A percentile compares a stretch with the other conserved stretches of the same genome.
These are phyloP conservation scores for Amphilophus citrinellus DNA, from an alignment of 2,113 vertebrate genomes.

Conservation along the genomic window DNA sequence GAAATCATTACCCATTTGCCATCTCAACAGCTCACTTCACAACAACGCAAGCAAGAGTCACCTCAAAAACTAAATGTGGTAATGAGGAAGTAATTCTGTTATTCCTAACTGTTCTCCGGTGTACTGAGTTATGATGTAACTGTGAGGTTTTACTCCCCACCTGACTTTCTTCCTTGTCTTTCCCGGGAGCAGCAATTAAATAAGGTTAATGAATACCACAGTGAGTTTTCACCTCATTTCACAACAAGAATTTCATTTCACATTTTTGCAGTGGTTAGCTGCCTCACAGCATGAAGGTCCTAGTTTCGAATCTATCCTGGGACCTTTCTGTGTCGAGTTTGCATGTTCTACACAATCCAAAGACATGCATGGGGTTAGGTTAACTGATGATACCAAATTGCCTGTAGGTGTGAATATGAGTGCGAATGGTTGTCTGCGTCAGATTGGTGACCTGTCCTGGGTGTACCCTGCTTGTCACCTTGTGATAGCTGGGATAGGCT, in stretches of 20 bases:
- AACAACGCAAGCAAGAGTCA: not conserved
- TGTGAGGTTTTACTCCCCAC: not conserved
- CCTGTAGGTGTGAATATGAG: not conserved
- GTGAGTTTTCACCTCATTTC: not conserved
- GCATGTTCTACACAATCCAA: not conserved
- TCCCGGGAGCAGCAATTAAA: slow-evolving; percentile 16
- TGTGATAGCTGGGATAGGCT: not conserved
- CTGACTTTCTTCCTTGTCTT: not conserved
- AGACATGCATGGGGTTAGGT: not conserved
- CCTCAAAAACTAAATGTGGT: not conserved
- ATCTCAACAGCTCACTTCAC: slow-evolving; percentile 31
- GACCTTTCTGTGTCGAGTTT: not conserved
- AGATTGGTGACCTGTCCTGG: not conserved
- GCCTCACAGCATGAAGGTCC: not conserved
- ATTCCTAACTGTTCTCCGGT: not conserved
- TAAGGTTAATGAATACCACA: slow-evolving; percentile 7
- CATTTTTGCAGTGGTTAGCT: not conserved
- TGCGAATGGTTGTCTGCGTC: not conserved
- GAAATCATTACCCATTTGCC: slow-evolving; percentile 59
- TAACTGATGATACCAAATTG: not conserved
- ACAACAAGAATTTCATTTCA: not conserved
- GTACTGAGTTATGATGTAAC: not conserved
- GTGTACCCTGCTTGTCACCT: not conserved
- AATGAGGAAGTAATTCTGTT: slow-evolving; percentile 25
- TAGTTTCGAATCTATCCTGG: not conserved